Conservation (phyloP, 2,888 invertebrate genomes). For the Eretmocerus hayati region DNA sequence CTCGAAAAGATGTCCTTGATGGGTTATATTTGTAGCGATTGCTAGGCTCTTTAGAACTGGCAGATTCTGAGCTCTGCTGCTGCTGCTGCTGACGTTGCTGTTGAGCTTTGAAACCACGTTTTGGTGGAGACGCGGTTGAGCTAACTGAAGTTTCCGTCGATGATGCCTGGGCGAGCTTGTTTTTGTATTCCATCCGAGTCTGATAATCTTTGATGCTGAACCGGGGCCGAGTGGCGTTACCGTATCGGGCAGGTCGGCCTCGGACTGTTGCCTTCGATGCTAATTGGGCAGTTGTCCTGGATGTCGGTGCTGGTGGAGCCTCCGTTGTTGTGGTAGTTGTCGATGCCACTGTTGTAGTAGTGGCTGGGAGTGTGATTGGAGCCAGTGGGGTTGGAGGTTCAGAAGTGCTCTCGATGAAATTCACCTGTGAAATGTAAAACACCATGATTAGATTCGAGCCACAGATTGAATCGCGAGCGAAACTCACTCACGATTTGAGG, state of each 20-base stretch:
- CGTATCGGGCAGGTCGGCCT: conserved; percentile 37
- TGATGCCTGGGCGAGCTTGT: conserved; percentile 21
- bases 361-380: conserved; percentile 18
- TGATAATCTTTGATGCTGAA: conserved; percentile 74
- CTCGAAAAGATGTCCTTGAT: conserved; percentile 32
- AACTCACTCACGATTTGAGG: too few relatives aligned
- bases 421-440: conserved; percentile 13
- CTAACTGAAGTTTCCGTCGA: conserved; percentile 27
- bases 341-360: conserved; percentile 23
- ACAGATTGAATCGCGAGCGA: too few relatives aligned
- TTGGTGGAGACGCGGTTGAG: neutral
- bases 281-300: conserved; percentile 8
- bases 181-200: conserved; percentile 53
- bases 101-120: conserved; percentile 12
- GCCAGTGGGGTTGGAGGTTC: conserved; percentile 15
- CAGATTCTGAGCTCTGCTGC: conserved; percentile 19
- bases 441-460: too few relatives aligned
- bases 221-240: conserved; percentile 56
- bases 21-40: conserved; percentile 39
- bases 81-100: too few relatives aligned
- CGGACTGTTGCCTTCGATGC: conserved; percentile 30
- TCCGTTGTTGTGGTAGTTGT: conserved; percentile 23
- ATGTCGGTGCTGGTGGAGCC: too few relatives aligned
- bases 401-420: conserved; percentile 23
- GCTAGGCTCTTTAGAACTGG: conserved; percentile 27